phyloP scores from a whole-genome alignment of 2,797 vertebrate genomes.

The Austrolebias charrua region DNA sequence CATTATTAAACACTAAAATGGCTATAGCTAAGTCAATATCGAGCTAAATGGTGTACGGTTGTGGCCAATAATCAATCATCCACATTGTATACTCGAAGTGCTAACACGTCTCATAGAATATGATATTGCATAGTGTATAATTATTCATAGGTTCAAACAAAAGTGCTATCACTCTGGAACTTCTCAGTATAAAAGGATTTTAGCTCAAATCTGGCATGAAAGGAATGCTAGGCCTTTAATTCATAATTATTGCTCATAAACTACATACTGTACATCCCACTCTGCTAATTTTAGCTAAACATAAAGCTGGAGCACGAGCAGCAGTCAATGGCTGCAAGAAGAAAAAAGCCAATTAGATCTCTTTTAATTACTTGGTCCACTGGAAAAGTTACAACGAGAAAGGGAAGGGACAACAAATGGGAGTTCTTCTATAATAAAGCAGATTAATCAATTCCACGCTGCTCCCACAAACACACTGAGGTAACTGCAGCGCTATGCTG shows the following conservation, averaged over 20 bases:
- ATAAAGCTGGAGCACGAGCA: conserved; percentile 1
- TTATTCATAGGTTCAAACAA: too few species aligned
- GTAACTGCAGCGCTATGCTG: conserved; percentile 9
- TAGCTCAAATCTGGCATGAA: too few species aligned
- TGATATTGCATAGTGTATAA: too few species aligned
- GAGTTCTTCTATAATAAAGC: conserved; percentile 16
- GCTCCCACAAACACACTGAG: conserved; percentile 15
- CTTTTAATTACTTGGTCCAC: conserved; percentile 36
- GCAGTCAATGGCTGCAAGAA: neutral
- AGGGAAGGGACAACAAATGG: conserved; percentile 6
- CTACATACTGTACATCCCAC: neutral
- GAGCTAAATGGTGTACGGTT: too few species aligned
- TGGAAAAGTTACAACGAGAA: conserved; percentile 14
- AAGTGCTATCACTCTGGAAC: too few species aligned
- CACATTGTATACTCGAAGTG: too few species aligned
- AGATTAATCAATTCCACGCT: conserved; percentile 27
- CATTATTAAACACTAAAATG: too few species aligned
- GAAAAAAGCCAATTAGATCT: conserved; percentile 17
- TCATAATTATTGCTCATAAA: neutral
- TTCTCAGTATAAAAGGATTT: too few species aligned
- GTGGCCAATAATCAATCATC: too few species aligned
- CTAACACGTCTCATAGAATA: too few species aligned
- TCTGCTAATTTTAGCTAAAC: neutral
- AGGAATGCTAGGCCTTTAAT: too few species aligned
- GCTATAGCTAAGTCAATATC: too few species aligned